Evolutionary conservation across 2,113 vertebrate genomes (phyloP).

Genomic region (Amblyopsis rosae): DNA sequence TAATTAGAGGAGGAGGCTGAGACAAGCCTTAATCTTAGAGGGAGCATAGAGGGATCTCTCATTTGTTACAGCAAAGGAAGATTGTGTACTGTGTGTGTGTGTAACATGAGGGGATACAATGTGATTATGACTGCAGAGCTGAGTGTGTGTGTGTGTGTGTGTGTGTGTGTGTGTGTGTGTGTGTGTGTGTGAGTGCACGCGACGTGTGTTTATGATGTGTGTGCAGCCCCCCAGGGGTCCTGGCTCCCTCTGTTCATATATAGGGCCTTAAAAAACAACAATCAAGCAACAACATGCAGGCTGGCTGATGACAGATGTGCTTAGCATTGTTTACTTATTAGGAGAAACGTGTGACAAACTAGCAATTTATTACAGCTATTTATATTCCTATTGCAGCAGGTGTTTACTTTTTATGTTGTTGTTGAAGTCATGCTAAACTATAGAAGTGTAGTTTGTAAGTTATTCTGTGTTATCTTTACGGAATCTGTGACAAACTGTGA

Average conservation of each 20-base stretch:
- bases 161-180: neutral
- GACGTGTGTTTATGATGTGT: conserved; percentile 9
- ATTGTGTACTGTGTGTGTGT: conserved; percentile 41
- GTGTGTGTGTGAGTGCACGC: conserved; percentile 3
- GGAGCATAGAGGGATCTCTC: conserved; percentile 65
- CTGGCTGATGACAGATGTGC: conserved; percentile 31
- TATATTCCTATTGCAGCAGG: conserved; percentile 30
- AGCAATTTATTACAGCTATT: conserved; percentile 43
- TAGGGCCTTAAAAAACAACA: conserved; percentile 46
- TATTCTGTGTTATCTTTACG: conserved; percentile 1
- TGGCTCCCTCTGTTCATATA: conserved; percentile 46
- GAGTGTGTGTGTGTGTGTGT: conserved; percentile 1
- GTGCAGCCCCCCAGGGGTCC: conserved; percentile 54
- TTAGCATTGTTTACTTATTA: conserved; percentile 63
- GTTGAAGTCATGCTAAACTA: neutral
- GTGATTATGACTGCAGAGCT: conserved; percentile 66
- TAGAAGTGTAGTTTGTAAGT: conserved; percentile 19
- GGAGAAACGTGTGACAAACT: conserved; percentile 49
- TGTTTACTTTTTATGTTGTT: neutral
- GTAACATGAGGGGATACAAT: conserved; percentile 60
- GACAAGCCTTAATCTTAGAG: conserved; percentile 75
- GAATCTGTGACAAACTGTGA: neutral
- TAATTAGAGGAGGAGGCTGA: conserved; percentile 75
- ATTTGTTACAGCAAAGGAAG: conserved; percentile 50
- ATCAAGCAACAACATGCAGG: conserved; percentile 34